Percentiles rank a stretch among this genome's conserved stretches.
Evolutionary conservation across 2,113 vertebrate species (phyloP).

Genomic region (Stercorarius parasiticus): DNA sequence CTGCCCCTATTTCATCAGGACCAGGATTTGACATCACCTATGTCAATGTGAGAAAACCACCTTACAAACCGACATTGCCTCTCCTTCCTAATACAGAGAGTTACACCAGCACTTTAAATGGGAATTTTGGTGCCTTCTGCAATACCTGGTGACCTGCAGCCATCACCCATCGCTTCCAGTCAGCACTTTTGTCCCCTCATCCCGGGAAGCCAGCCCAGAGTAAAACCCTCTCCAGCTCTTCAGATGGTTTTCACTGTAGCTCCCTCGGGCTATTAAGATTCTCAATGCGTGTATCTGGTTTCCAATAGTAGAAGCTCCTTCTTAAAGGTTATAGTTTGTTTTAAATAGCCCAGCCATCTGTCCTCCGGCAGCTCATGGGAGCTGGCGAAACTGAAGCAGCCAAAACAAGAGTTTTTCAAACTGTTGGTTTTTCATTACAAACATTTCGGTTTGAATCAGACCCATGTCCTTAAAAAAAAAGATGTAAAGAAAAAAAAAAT

Average conservation of each 20-base stretch:
- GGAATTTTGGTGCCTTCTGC: not conserved
- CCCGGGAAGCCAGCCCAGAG: not conserved
- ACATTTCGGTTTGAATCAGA: not conserved
- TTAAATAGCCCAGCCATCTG: conserved; percentile 75
- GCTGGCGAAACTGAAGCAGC: conserved; percentile 32
- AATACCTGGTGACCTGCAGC: not conserved
- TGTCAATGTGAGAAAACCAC: rapidly evolving
- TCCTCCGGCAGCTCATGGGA: conserved; percentile 39
- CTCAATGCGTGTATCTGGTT: conserved; percentile 41
- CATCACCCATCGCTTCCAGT: not conserved
- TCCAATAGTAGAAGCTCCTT: conserved; percentile 61
- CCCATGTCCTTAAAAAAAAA: not conserved
- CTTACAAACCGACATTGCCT: rapidly evolving
- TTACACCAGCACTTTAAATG: not conserved
- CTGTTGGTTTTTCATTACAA: not conserved
- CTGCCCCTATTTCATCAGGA: not conserved
- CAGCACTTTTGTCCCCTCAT: not conserved
- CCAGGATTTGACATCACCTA: not conserved
- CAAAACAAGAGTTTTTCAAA: conserved; percentile 55
- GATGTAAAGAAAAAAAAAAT: not conserved
- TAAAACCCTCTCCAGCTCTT: not conserved
- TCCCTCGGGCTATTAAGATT: not conserved
- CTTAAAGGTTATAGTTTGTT: conserved; percentile 72
- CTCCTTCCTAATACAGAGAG: not conserved
- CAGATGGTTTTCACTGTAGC: not conserved